phyloP scores from a whole-genome alignment of 2,888 invertebrate genomes.

The Timandra comae region DNA sequence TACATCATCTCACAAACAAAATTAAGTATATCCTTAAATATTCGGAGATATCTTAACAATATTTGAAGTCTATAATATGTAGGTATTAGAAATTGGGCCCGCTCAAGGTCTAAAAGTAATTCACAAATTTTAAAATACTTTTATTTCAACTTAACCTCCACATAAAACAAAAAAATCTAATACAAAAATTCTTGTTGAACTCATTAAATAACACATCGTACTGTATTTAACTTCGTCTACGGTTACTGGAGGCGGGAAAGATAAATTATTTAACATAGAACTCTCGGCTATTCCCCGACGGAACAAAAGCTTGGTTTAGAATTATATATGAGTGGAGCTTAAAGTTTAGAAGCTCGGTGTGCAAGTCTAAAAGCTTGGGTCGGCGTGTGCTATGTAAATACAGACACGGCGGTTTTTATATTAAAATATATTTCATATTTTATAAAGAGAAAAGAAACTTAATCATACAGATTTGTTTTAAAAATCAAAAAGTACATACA shows the following conservation, averaged over 20 bases:
- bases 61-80: too few species aligned
- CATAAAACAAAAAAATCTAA: not conserved
- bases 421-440: constrained; percentile 4
- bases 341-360: constrained; percentile 73
- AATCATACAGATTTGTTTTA: too few species aligned
- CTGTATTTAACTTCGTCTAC: constrained; percentile 48
- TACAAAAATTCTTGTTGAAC: constrained; percentile 6
- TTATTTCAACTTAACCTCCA: too few species aligned
- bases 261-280: constrained; percentile 66
- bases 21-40: too few species aligned
- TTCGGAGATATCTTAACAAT: too few species aligned
- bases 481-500: too few species aligned
- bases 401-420: constrained; percentile 32
- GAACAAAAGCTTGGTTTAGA: constrained; percentile 73
- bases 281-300: constrained; percentile 71
- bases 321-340: constrained; percentile 75
- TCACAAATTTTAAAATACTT: too few species aligned
- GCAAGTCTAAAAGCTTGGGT: constrained; percentile 75
- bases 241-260: constrained; percentile 42
- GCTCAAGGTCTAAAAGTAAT: too few species aligned
- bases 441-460: constrained; percentile 2
- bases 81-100: too few species aligned
- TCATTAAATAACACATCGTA: constrained; percentile 34
- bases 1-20: too few species aligned
- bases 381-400: constrained; percentile 14